Percentiles rank a stretch among this genome's conserved stretches.
Conservation (phyloP, 2,888 invertebrate species). For the Drosophila mayaguana region DNA sequence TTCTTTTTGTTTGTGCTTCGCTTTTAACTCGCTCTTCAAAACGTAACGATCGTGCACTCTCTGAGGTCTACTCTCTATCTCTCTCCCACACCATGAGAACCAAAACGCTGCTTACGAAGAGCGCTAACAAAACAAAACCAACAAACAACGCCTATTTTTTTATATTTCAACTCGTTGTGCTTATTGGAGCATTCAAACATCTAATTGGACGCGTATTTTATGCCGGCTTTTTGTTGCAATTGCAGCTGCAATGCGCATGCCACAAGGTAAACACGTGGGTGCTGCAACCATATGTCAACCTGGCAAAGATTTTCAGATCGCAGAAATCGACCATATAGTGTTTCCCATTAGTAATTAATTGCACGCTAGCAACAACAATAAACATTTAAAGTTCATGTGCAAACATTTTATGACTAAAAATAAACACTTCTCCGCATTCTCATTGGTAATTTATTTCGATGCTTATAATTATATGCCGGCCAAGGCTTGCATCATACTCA, state of each 20-base stretch:
- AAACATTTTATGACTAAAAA: conserved; percentile 74
- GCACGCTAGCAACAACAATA: conserved; percentile 47
- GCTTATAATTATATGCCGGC: conserved; percentile 52
- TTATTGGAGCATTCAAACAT: conserved; percentile 23
- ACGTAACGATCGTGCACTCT: conserved; percentile 36
- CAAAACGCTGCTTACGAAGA: conserved; percentile 73
- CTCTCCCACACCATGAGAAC: conserved; percentile 32
- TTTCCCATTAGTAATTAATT: conserved; percentile 19
- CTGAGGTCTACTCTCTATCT: conserved; percentile 5
- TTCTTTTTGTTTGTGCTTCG: conserved; percentile 49
- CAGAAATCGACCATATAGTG: conserved; percentile 18
- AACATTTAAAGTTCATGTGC: conserved; percentile 63
- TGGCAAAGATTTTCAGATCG: conserved; percentile 15
- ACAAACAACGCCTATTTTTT: conserved; percentile 62
- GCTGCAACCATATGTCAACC: conserved; percentile 47
- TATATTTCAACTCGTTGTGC: conserved; percentile 18
- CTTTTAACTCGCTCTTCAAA: conserved; percentile 63
- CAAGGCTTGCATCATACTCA: conserved; percentile 61
- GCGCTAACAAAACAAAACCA: conserved; percentile 76
- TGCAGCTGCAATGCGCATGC: conserved; percentile 64
- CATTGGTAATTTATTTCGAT: conserved; percentile 65
- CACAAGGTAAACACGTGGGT: conserved; percentile 39
- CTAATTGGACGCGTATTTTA: conserved; percentile 14
- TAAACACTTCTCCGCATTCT: conserved; percentile 61
- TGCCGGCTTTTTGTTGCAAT: conserved; percentile 49